Evolutionary conservation across 2,113 vertebrate species (phyloP), one percentile per base, ranked within the genome.

Genomic region (Capreolus pygargus): DNA sequence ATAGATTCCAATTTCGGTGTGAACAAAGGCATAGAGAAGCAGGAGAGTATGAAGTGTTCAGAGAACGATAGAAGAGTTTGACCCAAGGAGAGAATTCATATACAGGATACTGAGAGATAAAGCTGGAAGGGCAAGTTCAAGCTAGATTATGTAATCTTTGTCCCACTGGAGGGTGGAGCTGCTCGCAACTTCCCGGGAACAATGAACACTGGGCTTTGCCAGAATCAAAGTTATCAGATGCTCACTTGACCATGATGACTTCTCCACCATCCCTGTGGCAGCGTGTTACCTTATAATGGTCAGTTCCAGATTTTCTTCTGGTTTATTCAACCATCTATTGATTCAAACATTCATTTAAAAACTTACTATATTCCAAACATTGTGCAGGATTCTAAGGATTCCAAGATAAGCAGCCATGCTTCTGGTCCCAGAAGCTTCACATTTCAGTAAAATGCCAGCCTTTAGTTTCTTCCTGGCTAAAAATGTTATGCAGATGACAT

Each of bases 401-500:
- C 36, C 47, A 90, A 90, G 43, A 84, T 33, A 39, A 96, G 91
- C 39, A 47, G 30, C 23, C 55, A 39, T 60, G 58, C 70, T 91
- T 95, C 25, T 47, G 54, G 84, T 1, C 13, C 50, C 90, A 88
- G 43, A n/a, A 95, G 45, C 17, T 93, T 93, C 76, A 33, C 7
- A 74, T 95, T 86, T 88, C 64, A 95, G 30, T 55, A 96, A 95
- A 96, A 95, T 70, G 5, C 16, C 74, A 87, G 17, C 39, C 36
- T 61, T 57, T 85, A 39, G 10, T 36, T 50, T 86, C 88, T 83
- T 76, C 52, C 52, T 52, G 27, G 88, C 45, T 61, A 86, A 89
- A 89, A 86, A 2, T 57, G 12, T 82, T 60, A 70, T 28, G 17
- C 47, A 86, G 21, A 88, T 96, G 43, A 60, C 45, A 70, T 10